Percentiles rank a stretch among this genome's conserved stretches.
Conservation (phyloP, 2,888 invertebrate species). For the Lasioglossum oenotherae region DNA sequence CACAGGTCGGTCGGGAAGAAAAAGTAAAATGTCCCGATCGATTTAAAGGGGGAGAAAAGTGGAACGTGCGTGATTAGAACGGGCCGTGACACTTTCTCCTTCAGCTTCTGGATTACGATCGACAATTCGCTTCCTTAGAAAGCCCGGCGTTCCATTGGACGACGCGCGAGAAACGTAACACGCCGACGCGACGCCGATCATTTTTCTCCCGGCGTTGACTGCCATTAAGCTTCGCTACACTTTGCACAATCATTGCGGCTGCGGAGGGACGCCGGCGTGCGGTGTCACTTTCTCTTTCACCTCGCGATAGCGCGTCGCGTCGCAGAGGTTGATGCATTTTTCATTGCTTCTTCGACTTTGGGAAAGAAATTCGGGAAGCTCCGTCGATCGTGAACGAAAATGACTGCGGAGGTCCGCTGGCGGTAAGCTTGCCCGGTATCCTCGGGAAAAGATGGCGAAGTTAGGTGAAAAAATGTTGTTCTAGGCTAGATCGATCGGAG, state of each 20-base stretch:
- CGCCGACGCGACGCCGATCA: not conserved
- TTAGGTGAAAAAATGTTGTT: not conserved
- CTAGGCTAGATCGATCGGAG: slow-evolving; percentile 12
- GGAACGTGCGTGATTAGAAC: slow-evolving; percentile 51
- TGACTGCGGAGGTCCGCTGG: not conserved
- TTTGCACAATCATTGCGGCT: slow-evolving; percentile 32
- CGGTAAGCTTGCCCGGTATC: not conserved
- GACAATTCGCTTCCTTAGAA: slow-evolving; percentile 62
- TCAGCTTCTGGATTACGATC: slow-evolving; percentile 51
- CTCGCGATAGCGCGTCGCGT: slow-evolving; percentile 29
- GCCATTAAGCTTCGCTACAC: slow-evolving; percentile 28
- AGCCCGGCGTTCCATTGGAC: slow-evolving; percentile 31
- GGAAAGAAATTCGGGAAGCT: slow-evolving; percentile 13
- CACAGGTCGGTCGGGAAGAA: not conserved
- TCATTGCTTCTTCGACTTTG: slow-evolving; percentile 22
- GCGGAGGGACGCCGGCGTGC: slow-evolving; percentile 11
- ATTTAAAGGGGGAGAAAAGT: slow-evolving; percentile 21
- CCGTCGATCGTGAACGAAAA: not conserved
- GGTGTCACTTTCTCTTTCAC: slow-evolving; percentile 68
- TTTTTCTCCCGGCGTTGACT: slow-evolving; percentile 4
- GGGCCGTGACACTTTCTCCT: slow-evolving; percentile 64
- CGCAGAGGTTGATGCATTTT: slow-evolving; percentile 12
- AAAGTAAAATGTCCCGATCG: not conserved
- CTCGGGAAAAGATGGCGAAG: not conserved
- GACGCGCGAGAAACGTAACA: slow-evolving; percentile 16